phyloP scores from a whole-genome alignment of 2,888 invertebrate genomes.

The Caenorhabditis sulstoni region DNA sequence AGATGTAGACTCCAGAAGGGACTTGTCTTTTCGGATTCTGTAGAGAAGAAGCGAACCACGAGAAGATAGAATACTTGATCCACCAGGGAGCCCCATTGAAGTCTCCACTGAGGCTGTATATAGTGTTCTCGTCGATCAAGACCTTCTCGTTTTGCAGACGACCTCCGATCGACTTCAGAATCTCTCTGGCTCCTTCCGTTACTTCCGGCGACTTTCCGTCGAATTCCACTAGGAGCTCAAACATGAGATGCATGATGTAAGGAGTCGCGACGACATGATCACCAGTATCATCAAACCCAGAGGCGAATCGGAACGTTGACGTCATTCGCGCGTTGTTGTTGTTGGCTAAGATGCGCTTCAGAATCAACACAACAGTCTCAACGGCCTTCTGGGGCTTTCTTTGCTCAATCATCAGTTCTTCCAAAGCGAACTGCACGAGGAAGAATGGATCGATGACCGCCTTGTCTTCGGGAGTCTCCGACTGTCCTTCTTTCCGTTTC shows the following conservation, averaged over 20 bases:
- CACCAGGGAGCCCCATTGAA: conserved; percentile 50
- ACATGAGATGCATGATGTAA: conserved; percentile 20
- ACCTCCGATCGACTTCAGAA: conserved; percentile 38
- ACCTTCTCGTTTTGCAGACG: conserved; percentile 11
- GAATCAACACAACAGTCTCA: conserved; percentile 23
- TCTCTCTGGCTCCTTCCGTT: conserved; percentile 32
- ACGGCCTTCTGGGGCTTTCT: conserved; percentile 18
- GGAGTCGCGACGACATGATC: conserved; percentile 14
- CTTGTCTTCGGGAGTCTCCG: conserved; percentile 7
- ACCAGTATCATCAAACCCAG: not conserved
- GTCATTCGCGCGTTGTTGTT: conserved; percentile 33
- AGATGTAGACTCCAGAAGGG: conserved; percentile 45
- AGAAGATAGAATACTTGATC: conserved; percentile 44
- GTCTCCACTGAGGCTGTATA: not conserved
- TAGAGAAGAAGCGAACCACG: conserved; percentile 19
- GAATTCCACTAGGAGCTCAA: conserved; percentile 27
- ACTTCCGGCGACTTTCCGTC: conserved; percentile 31
- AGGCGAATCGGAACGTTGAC: conserved; percentile 22
- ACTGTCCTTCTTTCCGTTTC: conserved; percentile 29
- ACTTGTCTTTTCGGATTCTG: conserved; percentile 31
- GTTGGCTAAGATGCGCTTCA: conserved; percentile 44
- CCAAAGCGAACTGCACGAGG: conserved; percentile 9
- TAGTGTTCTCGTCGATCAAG: conserved; percentile 12
- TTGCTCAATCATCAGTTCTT: conserved; percentile 6
- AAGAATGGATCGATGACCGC: conserved; percentile 27